Conservation (phyloP, 1,140 invertebrate genomes). For the Eubasilissa regina region DNA sequence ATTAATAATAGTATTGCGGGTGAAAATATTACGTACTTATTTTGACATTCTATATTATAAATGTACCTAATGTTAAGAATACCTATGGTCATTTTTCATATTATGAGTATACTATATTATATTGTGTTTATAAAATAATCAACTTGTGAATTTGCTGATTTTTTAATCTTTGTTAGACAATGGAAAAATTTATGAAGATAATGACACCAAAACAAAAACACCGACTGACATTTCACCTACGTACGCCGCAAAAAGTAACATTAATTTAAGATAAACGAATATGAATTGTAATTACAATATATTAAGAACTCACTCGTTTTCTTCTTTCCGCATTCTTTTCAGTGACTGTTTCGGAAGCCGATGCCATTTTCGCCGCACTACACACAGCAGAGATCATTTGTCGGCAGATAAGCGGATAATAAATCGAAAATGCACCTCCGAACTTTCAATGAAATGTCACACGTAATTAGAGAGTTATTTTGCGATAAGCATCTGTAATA, state of each 20-base stretch:
- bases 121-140: too few species aligned
- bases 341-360: conserved; percentile 29
- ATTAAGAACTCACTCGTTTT: conserved; percentile 41
- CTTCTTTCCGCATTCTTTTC: conserved; percentile 48
- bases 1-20: too few species aligned
- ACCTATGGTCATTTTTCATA: too few species aligned
- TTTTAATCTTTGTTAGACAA: not conserved
- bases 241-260: not conserved
- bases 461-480: conserved; percentile 1
- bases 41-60: too few species aligned
- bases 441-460: conserved; percentile 19
- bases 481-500: conserved; percentile 5
- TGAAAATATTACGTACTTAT: too few species aligned
- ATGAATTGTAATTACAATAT: not conserved
- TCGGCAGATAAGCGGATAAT: conserved; percentile 5
- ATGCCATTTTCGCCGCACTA: conserved; percentile 51
- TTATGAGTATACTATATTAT: too few species aligned
- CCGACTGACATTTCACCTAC: conserved; percentile 5
- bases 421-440: not conserved
- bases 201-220: conserved; percentile 37
- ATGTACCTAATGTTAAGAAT: too few species aligned
- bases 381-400: conserved; percentile 50
- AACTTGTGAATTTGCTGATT: too few species aligned
- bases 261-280: not conserved
- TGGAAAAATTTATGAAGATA: not conserved